Percentiles rank a stretch among this genome's conserved stretches.
These are phyloP conservation scores for Synergus itoensis DNA, from an alignment of 2,888 invertebrate species.

Conservation along the genomic window DNA sequence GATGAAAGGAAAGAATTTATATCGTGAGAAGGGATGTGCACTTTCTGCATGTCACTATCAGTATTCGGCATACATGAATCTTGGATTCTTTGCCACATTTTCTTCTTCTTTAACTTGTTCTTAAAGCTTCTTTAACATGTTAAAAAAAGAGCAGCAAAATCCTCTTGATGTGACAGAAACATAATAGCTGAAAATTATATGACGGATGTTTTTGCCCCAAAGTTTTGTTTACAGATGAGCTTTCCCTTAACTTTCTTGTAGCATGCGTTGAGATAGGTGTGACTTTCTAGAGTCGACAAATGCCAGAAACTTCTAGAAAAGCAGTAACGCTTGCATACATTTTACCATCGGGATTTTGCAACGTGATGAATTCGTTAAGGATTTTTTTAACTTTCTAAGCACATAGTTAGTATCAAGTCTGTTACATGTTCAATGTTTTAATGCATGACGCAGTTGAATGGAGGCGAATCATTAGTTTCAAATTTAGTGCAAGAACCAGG, in stretches of 20 bases:
- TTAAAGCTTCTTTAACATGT: too few relatives aligned
- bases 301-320: neutral
- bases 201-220: too few relatives aligned
- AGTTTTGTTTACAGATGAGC: neutral
- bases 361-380: neutral
- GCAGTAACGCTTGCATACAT: neutral
- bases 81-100: too few relatives aligned
- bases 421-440: neutral
- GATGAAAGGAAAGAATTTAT: neutral
- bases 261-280: neutral
- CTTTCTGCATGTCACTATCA: neutral
- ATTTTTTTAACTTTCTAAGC: neutral
- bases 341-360: neutral
- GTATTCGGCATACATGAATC: neutral
- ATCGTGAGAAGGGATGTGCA: neutral
- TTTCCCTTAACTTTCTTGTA: neutral
- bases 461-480: neutral
- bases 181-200: neutral
- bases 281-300: neutral
- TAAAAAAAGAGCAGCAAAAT: too few relatives aligned
- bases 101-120: too few relatives aligned
- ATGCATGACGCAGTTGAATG: slow-evolving; percentile 7
- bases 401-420: neutral
- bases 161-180: too few relatives aligned
- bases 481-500: slow-evolving; percentile 2